Conservation (phyloP, 1,140 invertebrate species). For the Drepana arcuata region DNA sequence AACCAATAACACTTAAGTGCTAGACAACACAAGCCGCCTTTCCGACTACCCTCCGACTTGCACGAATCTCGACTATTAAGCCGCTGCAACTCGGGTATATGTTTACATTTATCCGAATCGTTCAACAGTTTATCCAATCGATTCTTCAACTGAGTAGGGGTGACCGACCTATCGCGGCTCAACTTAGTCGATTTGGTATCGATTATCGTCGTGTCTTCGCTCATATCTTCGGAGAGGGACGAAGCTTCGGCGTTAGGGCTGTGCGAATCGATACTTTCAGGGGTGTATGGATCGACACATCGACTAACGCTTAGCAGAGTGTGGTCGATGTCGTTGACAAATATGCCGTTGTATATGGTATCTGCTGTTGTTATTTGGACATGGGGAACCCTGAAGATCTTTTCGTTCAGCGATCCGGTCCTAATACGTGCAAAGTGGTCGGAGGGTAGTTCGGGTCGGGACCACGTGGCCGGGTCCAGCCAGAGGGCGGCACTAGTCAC, state of each 20-base stretch:
- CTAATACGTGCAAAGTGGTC: constrained; percentile 34
- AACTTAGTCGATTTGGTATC: constrained; percentile 24
- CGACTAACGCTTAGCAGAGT: constrained; percentile 55
- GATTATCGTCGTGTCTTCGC: constrained; percentile 15
- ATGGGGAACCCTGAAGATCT: constrained; percentile 47
- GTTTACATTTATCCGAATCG: constrained; percentile 19
- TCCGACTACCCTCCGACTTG: constrained; percentile 41
- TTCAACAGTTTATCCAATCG: constrained; percentile 43
- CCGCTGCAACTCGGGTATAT: constrained; percentile 33
- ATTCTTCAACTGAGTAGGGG: constrained; percentile 71
- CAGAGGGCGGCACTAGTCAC: constrained; percentile 64
- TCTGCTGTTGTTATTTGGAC: constrained; percentile 73
- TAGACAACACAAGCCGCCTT: constrained; percentile 48
- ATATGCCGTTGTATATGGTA: constrained; percentile 56
- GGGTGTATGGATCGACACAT: constrained; percentile 81
- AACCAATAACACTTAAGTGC: constrained; percentile 57
- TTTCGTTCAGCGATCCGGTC: constrained; percentile 53
- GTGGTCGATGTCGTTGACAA: constrained; percentile 72
- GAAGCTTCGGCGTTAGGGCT: constrained; percentile 75
- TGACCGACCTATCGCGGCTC: constrained; percentile 67
- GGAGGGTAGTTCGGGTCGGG: constrained; percentile 23
- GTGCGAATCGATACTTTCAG: constrained; percentile 82
- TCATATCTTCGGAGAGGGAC: constrained; percentile 36
- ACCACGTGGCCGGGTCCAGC: constrained; percentile 32
- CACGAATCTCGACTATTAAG: constrained; percentile 52